Evolutionary conservation across 2,888 invertebrate genomes (phyloP).

Genomic region (Agrotis puta): DNA sequence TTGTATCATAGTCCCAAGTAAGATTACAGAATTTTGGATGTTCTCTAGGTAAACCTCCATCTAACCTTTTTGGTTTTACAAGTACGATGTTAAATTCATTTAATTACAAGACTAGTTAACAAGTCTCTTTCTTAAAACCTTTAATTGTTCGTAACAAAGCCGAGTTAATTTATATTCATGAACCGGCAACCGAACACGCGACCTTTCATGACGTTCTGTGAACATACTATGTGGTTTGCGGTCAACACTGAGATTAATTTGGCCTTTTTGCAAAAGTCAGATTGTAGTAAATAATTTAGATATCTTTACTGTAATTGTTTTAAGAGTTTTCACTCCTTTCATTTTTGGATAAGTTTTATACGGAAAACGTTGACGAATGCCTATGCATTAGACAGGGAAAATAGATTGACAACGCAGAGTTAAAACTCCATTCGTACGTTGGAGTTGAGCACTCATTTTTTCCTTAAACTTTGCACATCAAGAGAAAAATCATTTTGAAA

Average conservation of each 20-base stretch:
- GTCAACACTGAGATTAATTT: neutral
- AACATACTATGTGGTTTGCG: neutral
- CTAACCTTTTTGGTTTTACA: neutral
- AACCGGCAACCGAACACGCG: neutral
- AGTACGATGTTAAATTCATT: neutral
- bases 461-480: no score
- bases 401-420: no score
- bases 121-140: neutral
- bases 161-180: slow-evolving; percentile 10
- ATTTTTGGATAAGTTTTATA: no score
- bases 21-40: no score
- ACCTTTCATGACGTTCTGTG: neutral
- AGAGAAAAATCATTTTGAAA: no score
- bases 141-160: neutral
- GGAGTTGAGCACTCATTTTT: no score
- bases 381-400: no score
- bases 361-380: no score
- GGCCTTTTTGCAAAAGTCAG: neutral
- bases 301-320: neutral
- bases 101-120: neutral
- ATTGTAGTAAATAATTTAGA: neutral
- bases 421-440: no score
- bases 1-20: no score
- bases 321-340: no score
- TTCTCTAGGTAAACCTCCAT: no score